Percentiles rank a stretch among this genome's conserved stretches.
phyloP scores from a whole-genome alignment of 2,113 vertebrate species.

The Brachypodius melanocephalos region DNA sequence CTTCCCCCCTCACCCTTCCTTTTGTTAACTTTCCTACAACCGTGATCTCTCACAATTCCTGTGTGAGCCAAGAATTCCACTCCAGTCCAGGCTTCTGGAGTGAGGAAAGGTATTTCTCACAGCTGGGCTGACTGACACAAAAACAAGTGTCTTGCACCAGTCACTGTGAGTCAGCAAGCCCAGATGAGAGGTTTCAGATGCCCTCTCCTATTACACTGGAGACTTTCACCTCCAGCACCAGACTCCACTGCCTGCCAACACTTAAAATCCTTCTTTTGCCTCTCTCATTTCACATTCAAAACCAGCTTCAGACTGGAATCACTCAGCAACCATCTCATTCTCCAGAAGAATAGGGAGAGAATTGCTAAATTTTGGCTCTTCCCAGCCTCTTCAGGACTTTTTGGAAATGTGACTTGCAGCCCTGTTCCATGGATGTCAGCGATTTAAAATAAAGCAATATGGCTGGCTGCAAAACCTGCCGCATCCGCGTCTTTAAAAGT shows the following conservation, averaged over 20 bases:
- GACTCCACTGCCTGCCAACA: background rate
- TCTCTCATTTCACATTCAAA: background rate
- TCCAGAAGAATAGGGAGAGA: background rate
- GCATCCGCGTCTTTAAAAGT: background rate
- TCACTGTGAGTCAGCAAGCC: constrained; percentile 11
- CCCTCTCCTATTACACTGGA: background rate
- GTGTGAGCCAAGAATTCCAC: background rate
- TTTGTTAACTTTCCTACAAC: background rate
- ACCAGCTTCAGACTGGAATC: background rate
- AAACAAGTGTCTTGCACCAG: background rate
- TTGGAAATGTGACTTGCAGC: background rate
- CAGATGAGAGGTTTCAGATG: background rate
- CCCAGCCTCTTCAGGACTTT: background rate
- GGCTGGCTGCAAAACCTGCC: background rate
- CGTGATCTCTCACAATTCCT: background rate
- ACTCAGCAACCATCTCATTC: background rate
- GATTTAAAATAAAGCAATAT: background rate
- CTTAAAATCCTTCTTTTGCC: background rate
- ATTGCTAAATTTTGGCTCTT: background rate
- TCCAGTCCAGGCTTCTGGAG: background rate
- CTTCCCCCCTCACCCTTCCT: background rate
- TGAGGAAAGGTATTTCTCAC: background rate
- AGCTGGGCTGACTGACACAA: background rate
- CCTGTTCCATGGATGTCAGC: background rate
- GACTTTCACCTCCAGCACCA: background rate